Evolutionary conservation across 2,888 invertebrate species (phyloP).

Genomic region (Mythimna impura): DNA sequence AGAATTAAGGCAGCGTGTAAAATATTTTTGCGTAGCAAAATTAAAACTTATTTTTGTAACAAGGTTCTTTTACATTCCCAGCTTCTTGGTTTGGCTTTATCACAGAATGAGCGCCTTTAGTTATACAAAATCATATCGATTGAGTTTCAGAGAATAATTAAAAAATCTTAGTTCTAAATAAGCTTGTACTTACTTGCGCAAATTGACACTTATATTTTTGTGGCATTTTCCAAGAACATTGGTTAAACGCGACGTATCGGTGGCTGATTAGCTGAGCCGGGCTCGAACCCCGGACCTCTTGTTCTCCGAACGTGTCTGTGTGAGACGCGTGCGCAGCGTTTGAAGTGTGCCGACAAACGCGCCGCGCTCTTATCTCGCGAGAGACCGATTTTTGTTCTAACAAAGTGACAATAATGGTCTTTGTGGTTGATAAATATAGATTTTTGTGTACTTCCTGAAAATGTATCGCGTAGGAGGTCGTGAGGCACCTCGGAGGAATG

Average conservation of each 20-base stretch:
- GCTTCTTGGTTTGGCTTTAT: not conserved
- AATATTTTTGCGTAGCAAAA: not conserved
- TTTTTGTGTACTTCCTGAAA: slow-evolving; percentile 77
- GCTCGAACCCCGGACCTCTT: slow-evolving; percentile 82
- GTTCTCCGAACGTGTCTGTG: slow-evolving; percentile 81
- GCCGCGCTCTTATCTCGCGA: slow-evolving; percentile 86
- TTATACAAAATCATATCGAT: not conserved
- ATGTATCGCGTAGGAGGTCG: slow-evolving; percentile 48
- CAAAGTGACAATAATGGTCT: slow-evolving; percentile 87
- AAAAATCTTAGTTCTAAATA: not conserved
- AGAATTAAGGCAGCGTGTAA: not conserved
- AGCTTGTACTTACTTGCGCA: slow-evolving; percentile 32
- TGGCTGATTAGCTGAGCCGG: slow-evolving; percentile 81
- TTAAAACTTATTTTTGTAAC: not conserved
- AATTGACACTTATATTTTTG: slow-evolving; percentile 43
- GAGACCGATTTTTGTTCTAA: slow-evolving; percentile 85
- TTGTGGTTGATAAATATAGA: slow-evolving; percentile 85
- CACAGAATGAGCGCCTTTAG: not conserved
- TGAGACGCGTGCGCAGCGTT: slow-evolving; percentile 81
- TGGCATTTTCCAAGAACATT: slow-evolving; percentile 73
- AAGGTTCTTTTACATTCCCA: not conserved
- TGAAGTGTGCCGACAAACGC: slow-evolving; percentile 86
- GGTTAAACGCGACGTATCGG: slow-evolving; percentile 77
- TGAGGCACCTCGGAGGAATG: slow-evolving; percentile 31
- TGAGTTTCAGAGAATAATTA: not conserved